phyloP scores from a whole-genome alignment of 37 sponge, comb jelly and placozoan genomes.

The Spongilla lacustris region DNA sequence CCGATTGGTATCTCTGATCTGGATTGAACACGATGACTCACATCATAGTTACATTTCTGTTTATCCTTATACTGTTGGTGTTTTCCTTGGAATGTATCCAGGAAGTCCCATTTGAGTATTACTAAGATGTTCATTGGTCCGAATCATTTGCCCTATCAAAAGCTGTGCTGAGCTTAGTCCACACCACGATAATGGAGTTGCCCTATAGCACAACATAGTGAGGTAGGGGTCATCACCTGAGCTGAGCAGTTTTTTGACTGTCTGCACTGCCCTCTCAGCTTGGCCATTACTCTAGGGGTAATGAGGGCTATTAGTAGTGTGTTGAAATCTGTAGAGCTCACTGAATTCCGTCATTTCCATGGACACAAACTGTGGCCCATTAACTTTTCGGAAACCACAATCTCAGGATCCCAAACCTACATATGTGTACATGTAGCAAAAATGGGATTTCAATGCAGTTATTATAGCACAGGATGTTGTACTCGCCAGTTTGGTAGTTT shows the following conservation, averaged over 20 bases:
- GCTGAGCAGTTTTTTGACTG: slow-evolving; percentile 28
- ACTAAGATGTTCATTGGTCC: slow-evolving; percentile 51
- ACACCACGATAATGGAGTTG: slow-evolving; percentile 68
- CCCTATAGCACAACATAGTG: slow-evolving; percentile 47
- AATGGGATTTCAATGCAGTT: slow-evolving; percentile 5
- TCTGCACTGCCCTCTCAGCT: slow-evolving; percentile 47
- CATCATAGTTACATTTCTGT: slow-evolving; percentile 41
- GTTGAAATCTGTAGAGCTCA: slow-evolving; percentile 23
- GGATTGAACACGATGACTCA: slow-evolving; percentile 22
- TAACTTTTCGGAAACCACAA: slow-evolving; percentile 38
- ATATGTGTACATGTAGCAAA: not conserved
- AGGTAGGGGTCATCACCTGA: slow-evolving; percentile 22
- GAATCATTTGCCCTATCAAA: slow-evolving; percentile 38
- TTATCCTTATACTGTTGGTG: slow-evolving; percentile 9
- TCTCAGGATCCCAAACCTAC: slow-evolving; percentile 35
- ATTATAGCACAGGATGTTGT: slow-evolving; percentile 51
- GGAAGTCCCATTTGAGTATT: slow-evolving; percentile 50
- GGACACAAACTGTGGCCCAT: slow-evolving; percentile 62
- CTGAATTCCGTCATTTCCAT: slow-evolving; percentile 24
- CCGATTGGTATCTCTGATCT: slow-evolving; percentile 13
- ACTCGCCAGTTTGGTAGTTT: slow-evolving; percentile 24
- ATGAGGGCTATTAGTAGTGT: slow-evolving; percentile 49
- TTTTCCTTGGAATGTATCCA: slow-evolving; percentile 15
- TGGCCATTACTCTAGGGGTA: slow-evolving; percentile 67
- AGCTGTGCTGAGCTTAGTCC: slow-evolving; percentile 45